These are phyloP conservation scores for Mylabris phalerata DNA, from an alignment of 1,140 invertebrate genomes.

Conservation along the genomic window DNA sequence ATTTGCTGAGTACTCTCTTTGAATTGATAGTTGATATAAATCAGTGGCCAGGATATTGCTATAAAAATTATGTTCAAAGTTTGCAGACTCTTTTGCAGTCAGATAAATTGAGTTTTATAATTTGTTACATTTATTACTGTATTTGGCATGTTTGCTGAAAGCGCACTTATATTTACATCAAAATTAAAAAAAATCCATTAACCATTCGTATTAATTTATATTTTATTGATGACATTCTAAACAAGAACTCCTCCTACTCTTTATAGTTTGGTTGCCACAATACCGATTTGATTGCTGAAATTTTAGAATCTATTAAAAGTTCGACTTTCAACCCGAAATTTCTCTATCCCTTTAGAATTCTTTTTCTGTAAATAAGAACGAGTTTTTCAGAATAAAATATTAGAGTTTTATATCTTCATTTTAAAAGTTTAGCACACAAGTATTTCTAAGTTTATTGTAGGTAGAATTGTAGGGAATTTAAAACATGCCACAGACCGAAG, in stretches of 20 bases:
- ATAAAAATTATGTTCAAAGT: slow-evolving; percentile 38
- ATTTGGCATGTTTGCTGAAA: slow-evolving; percentile 31
- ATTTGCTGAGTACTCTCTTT: slow-evolving; percentile 38
- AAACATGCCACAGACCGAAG: slow-evolving; percentile 19
- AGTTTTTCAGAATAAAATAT: neutral
- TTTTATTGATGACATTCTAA: too few relatives aligned
- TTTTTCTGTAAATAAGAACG: neutral
- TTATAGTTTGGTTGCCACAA: too few relatives aligned
- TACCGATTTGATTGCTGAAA: too few relatives aligned
- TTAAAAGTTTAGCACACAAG: slow-evolving; percentile 19
- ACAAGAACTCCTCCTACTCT: too few relatives aligned
- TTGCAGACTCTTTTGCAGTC: slow-evolving; percentile 36
- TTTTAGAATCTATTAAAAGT: too few relatives aligned
- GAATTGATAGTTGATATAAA: slow-evolving; percentile 38
- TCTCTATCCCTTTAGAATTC: too few relatives aligned
- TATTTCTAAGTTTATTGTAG: slow-evolving; percentile 15
- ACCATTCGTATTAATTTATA: too few relatives aligned
- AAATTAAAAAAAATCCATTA: slow-evolving; percentile 1
- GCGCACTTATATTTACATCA: slow-evolving; percentile 19
- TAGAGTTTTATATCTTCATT: slow-evolving; percentile 29
- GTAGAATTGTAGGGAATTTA: slow-evolving; percentile 27
- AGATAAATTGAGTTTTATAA: slow-evolving; percentile 38
- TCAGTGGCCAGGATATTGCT: slow-evolving; percentile 36
- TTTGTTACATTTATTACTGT: slow-evolving; percentile 35
- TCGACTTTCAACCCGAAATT: too few relatives aligned